phyloP scores from a whole-genome alignment of 2,888 invertebrate genomes.

The Griposia aprilina region DNA sequence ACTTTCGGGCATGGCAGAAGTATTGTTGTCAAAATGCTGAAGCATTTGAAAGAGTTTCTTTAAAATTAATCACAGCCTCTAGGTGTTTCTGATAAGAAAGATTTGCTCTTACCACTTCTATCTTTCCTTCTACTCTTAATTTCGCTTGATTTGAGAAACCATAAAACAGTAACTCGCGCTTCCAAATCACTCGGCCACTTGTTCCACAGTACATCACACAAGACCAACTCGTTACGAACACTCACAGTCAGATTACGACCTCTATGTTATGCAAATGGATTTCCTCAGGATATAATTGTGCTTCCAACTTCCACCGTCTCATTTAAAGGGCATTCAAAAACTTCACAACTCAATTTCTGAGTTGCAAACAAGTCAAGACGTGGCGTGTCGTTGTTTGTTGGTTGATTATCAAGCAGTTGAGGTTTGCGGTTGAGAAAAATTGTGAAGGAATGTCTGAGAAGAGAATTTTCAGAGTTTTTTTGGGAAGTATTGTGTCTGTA shows the following conservation, averaged over 20 bases:
- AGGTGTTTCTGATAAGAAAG: no score
- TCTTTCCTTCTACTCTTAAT: no score
- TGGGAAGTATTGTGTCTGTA: not conserved
- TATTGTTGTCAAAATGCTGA: no score
- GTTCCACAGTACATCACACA: constrained; percentile 31
- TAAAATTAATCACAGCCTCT: no score
- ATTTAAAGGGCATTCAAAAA: constrained; percentile 77
- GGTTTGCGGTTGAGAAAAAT: constrained; percentile 22
- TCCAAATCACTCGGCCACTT: constrained; percentile 31
- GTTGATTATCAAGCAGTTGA: constrained; percentile 39
- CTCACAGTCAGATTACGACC: constrained; percentile 57
- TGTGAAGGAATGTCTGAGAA: not conserved
- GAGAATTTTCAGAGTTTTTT: constrained; percentile 8
- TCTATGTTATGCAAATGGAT: constrained; percentile 73
- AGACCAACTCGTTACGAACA: constrained; percentile 65
- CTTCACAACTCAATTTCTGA: constrained; percentile 74
- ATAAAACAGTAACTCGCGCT: not conserved
- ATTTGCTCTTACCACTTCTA: no score
- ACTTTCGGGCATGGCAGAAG: no score
- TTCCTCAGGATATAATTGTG: constrained; percentile 74
- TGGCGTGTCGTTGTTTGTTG: constrained; percentile 52
- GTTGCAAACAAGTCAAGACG: constrained; percentile 67
- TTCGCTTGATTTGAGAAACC: not conserved
- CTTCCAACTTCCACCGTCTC: constrained; percentile 70
- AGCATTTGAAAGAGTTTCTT: no score